Conservation (phyloP, 2,797 vertebrate species). For the Enteromius fasciolatus region DNA sequence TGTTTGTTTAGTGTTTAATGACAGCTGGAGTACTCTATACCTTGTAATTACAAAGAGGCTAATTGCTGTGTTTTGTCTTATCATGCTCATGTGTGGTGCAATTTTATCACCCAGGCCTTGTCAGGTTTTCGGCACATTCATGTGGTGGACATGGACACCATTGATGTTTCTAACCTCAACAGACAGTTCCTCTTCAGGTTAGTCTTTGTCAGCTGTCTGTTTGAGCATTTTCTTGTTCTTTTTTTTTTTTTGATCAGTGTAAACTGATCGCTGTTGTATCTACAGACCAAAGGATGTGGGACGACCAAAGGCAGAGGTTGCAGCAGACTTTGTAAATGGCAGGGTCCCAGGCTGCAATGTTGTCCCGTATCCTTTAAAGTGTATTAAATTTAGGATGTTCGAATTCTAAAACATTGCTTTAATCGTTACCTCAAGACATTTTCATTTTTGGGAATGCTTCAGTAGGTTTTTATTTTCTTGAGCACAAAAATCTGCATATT, state of each 20-base stretch:
- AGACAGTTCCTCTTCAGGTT: constrained; percentile 97
- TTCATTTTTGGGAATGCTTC: background rate
- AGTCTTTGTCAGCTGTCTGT: background rate
- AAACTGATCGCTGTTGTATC: background rate
- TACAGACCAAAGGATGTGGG: constrained; percentile 88
- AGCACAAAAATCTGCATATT: background rate
- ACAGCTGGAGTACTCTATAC: background rate
- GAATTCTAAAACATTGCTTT: background rate
- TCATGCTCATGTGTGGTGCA: background rate
- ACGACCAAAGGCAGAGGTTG: constrained; percentile 89
- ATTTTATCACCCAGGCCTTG: constrained; percentile 78
- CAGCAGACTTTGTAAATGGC: constrained; percentile 89
- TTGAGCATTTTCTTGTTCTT: background rate
- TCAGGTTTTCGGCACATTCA: constrained; percentile 97
- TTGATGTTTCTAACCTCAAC: constrained; percentile 97
- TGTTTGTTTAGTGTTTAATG: background rate
- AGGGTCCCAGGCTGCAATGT: constrained; percentile 86
- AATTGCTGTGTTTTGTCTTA: background rate
- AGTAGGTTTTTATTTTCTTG: constrained; percentile 1
- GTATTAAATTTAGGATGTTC: background rate
- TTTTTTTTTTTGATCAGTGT: background rate
- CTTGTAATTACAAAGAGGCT: background rate
- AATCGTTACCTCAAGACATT: background rate
- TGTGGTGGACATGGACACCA: constrained; percentile 98
- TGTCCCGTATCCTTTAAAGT: constrained; percentile 86